Evolutionary conservation across 2,113 vertebrate genomes (phyloP).

Genomic region (Lanius collurio): DNA sequence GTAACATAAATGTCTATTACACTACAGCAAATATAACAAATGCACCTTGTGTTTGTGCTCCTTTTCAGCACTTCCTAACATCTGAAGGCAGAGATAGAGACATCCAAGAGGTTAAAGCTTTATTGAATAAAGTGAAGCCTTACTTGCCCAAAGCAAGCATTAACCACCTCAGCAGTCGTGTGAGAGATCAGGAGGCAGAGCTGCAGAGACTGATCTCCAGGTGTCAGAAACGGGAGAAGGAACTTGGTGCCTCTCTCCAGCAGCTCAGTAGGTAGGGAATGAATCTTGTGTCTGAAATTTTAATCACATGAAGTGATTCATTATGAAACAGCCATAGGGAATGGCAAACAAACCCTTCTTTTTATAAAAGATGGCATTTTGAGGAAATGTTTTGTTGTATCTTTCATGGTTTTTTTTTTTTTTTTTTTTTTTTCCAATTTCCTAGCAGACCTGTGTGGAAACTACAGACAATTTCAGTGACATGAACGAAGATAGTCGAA

Average conservation of each 20-base stretch:
- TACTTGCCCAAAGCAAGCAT: conserved; percentile 77
- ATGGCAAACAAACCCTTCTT: not conserved
- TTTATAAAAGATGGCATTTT: not conserved
- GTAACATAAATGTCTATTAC: not conserved
- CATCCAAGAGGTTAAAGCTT: conserved; percentile 77
- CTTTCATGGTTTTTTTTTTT: not conserved
- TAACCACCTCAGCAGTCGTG: conserved; percentile 75
- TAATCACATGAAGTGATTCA: not conserved
- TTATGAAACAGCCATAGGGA: not conserved
- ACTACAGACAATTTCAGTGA: not conserved
- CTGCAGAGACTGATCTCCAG: conserved; percentile 76
- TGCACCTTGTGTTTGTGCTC: not conserved
- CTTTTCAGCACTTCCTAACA: conserved; percentile 81
- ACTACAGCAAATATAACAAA: not conserved
- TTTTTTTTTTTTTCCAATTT: no score
- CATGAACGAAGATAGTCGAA: not conserved
- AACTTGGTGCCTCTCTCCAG: conserved; percentile 72
- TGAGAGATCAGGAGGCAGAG: conserved; percentile 82
- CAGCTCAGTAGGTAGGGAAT: conserved; percentile 79
- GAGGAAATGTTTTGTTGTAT: not conserved
- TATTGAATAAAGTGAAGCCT: conserved; percentile 72
- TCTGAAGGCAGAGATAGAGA: conserved; percentile 79
- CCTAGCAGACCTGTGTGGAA: not conserved
- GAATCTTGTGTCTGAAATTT: not conserved
- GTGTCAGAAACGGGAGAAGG: conserved; percentile 75